These are phyloP conservation scores for Neoniphon sammara DNA, from an alignment of 2,797 vertebrate genomes.

Conservation along the genomic window DNA sequence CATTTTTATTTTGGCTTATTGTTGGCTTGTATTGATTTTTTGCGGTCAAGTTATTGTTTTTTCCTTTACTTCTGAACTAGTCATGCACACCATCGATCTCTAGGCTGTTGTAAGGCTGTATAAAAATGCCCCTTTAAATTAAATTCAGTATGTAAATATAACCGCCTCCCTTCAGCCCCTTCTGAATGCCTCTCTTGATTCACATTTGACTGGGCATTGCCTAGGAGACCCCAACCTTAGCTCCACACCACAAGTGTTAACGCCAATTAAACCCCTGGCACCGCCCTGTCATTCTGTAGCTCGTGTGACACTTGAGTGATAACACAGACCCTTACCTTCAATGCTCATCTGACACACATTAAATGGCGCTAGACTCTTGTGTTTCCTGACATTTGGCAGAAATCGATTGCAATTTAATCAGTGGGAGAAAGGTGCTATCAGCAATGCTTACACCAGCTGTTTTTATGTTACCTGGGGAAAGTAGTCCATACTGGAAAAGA, in stretches of 20 bases:
- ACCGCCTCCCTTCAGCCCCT: conserved; percentile 73
- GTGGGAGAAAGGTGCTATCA: conserved; percentile 72
- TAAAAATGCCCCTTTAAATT: conserved; percentile 47
- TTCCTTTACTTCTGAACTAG: conserved; percentile 56
- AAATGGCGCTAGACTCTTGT: conserved; percentile 79
- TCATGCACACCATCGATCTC: conserved; percentile 52
- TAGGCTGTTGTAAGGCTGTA: conserved; percentile 57
- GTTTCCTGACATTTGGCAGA: conserved; percentile 82
- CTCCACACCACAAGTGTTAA: conserved; percentile 71
- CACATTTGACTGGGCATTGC: conserved; percentile 71
- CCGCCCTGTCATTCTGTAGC: conserved; percentile 76
- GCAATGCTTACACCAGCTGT: conserved; percentile 71
- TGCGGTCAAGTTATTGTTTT: conserved; percentile 69
- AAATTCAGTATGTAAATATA: conserved; percentile 74
- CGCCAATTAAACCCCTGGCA: conserved; percentile 80
- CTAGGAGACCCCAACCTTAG: conserved; percentile 62
- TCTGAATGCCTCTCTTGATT: conserved; percentile 73
- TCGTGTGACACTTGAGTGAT: conserved; percentile 79
- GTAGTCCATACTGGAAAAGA: conserved; percentile 12
- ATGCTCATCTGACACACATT: conserved; percentile 76
- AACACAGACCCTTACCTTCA: conserved; percentile 79
- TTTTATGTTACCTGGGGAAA: conserved; percentile 61
- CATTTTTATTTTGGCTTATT: background rate
- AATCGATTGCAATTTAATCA: conserved; percentile 85
- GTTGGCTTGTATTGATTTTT: conserved; percentile 67